These are phyloP conservation scores for Cepaea nemoralis DNA, from an alignment of 1,140 invertebrate species.

Conservation along the genomic window DNA sequence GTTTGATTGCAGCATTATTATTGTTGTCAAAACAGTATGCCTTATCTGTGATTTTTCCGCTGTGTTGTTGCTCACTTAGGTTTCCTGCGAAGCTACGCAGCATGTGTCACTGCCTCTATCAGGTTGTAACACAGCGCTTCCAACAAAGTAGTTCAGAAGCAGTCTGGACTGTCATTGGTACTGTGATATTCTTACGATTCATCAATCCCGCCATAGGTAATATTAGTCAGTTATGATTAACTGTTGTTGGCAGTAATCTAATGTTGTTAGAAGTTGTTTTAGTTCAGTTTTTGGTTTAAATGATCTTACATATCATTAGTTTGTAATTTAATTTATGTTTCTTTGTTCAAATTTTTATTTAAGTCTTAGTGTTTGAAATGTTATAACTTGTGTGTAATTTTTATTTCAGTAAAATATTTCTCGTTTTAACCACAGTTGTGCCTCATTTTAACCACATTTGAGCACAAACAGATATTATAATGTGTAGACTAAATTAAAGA, in stretches of 20 bases:
- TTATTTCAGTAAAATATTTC: no score
- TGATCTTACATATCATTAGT: neutral
- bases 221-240: neutral
- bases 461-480: no score
- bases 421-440: no score
- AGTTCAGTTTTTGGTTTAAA: neutral
- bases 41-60: slow-evolving; percentile 20
- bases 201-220: slow-evolving; percentile 96
- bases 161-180: slow-evolving; percentile 78
- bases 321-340: neutral
- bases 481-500: no score
- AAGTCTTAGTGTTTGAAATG: no score
- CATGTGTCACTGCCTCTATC: slow-evolving; percentile 98
- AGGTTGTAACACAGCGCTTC: slow-evolving; percentile 83
- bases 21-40: slow-evolving; percentile 6
- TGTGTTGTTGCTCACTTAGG: slow-evolving; percentile 49
- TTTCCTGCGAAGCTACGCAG: slow-evolving; percentile 94
- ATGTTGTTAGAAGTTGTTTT: neutral
- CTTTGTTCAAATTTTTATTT: no score
- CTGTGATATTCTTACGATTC: slow-evolving; percentile 95
- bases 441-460: no score
- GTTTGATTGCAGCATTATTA: no score
- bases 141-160: slow-evolving; percentile 78
- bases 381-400: no score
- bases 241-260: neutral